Conservation (phyloP, 2,888 invertebrate species). For the Adelphocoris suturalis region DNA sequence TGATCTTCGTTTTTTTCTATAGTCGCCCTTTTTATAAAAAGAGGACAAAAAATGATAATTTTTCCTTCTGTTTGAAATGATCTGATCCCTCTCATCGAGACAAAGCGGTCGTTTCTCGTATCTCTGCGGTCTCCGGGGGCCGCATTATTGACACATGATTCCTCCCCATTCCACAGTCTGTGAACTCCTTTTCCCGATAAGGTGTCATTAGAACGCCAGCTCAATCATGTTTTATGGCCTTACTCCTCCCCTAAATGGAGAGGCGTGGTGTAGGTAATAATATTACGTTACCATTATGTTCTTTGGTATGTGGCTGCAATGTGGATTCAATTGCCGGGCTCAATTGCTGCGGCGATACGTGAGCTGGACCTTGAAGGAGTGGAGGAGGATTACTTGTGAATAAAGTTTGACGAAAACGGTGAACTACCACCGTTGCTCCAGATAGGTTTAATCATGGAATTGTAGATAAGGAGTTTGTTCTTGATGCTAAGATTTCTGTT, state of each 20-base stretch:
- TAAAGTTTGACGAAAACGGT: no score
- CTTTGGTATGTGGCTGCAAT: no score
- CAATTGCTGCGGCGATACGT: no score
- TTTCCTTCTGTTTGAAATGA: not conserved
- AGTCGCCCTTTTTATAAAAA: not conserved
- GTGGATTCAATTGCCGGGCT: no score
- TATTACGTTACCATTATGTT: conserved; percentile 5
- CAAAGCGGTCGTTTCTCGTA: conserved; percentile 26
- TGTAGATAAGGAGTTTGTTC: no score
- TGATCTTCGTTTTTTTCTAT: not conserved
- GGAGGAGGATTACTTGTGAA: no score
- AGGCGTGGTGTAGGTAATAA: conserved; percentile 2
- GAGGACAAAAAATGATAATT: not conserved
- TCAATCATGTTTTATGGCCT: conserved; percentile 37
- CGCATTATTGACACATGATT: conserved; percentile 40
- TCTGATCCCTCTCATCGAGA: not conserved
- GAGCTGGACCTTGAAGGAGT: no score
- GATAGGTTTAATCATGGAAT: no score
- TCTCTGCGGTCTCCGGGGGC: conserved; percentile 13
- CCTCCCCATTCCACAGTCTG: not conserved
- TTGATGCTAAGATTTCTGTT: no score
- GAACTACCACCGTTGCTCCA: no score
- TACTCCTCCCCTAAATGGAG: not conserved
- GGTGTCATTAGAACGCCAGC: conserved; percentile 36
- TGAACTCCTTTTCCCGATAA: conserved; percentile 4